phyloP scores from a whole-genome alignment of 2,797 vertebrate genomes.

The Sebastes miniatus region DNA sequence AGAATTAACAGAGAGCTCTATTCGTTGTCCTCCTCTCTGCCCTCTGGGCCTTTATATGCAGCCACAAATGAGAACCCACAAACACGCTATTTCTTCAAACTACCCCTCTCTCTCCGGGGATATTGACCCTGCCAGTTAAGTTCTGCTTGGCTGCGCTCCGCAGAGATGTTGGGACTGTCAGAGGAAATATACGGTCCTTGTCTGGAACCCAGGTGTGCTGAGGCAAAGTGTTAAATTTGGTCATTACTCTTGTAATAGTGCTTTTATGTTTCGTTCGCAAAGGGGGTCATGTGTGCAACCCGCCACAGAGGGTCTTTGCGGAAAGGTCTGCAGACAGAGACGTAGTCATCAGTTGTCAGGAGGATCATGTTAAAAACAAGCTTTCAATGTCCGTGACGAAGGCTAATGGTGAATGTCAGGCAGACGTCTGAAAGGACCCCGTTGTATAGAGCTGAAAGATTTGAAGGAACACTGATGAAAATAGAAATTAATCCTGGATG shows the following conservation, averaged over 20 bases:
- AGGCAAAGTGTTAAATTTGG: conserved; percentile 94
- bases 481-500: background rate
- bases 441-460: conserved; percentile 4
- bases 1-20: conserved; percentile 22
- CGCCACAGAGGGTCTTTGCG: conserved; percentile 53
- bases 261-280: conserved; percentile 76
- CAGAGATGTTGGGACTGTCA: conserved; percentile 68
- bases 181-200: conserved; percentile 68
- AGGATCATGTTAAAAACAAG: conserved; percentile 83
- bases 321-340: conserved; percentile 65
- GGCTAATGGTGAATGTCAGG: conserved; percentile 33
- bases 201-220: conserved; percentile 93
- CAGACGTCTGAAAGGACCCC: conserved; percentile 16
- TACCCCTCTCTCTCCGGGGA: conserved; percentile 54
- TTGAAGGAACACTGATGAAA: conserved; percentile 11
- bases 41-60: conserved; percentile 37
- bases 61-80: conserved; percentile 58
- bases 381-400: conserved; percentile 71
- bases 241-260: conserved; percentile 92
- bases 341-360: conserved; percentile 83
- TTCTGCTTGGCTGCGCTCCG: conserved; percentile 65
- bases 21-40: background rate
- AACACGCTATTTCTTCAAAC: conserved; percentile 52
- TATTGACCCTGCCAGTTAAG: conserved; percentile 71
- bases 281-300: conserved; percentile 64